Evolutionary conservation across 2,113 vertebrate species (phyloP).

Genomic region (Syrrhaptes paradoxus): DNA sequence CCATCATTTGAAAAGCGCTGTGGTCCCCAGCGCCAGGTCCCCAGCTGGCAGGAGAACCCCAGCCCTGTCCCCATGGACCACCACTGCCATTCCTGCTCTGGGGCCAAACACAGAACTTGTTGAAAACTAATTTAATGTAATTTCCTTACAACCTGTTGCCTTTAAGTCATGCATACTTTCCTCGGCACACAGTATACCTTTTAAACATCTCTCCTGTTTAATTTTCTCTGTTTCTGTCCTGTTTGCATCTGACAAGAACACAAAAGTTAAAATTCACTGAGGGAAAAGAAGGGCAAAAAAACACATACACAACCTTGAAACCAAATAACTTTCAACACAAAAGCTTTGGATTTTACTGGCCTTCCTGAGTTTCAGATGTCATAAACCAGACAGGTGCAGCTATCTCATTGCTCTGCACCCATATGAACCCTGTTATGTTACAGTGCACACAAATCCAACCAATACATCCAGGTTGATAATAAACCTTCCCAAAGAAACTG

Average conservation of each 20-base stretch:
- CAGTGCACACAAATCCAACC: not conserved
- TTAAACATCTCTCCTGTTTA: not conserved
- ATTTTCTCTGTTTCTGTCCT: not conserved
- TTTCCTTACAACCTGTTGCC: not conserved
- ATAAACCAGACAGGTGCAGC: constrained; percentile 46
- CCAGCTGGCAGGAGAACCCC: not conserved
- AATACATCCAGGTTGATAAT: constrained; percentile 40
- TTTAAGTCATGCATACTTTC: not conserved
- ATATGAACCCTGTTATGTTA: not conserved
- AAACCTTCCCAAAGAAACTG: constrained; percentile 7
- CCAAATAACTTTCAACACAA: constrained; percentile 9
- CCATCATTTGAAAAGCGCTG: not conserved
- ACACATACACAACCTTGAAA: not conserved
- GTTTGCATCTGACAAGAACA: not conserved
- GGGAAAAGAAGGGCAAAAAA: not conserved
- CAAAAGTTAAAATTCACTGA: not conserved
- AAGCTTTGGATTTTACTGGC: not conserved
- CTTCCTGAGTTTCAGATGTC: not conserved
- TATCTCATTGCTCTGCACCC: not conserved
- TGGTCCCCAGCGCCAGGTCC: not conserved
- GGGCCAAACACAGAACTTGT: not conserved
- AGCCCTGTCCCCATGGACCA: not conserved
- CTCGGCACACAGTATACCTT: not conserved
- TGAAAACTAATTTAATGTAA: not conserved
- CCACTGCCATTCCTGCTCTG: not conserved